Conservation (phyloP, 2,797 vertebrate genomes). For the Halcyon smyrnensis region DNA sequence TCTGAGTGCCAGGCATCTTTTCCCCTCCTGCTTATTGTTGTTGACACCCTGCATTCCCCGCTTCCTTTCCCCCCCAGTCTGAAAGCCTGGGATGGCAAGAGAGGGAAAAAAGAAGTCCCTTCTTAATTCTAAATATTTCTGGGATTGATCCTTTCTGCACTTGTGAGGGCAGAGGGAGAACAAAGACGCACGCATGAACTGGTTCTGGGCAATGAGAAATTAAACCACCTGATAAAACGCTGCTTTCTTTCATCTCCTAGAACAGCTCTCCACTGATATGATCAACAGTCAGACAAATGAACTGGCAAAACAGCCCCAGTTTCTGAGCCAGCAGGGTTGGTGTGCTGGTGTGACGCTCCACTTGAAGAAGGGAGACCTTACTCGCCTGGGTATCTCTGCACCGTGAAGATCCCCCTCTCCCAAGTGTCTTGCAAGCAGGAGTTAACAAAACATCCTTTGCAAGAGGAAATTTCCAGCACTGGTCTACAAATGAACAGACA, state of each 20-base stretch:
- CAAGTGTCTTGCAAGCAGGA: fast-evolving
- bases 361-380: neutral
- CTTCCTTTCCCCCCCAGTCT: neutral
- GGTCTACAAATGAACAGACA: neutral
- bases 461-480: neutral
- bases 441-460: fast-evolving
- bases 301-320: neutral
- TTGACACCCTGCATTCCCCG: conserved; percentile 39
- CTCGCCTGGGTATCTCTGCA: neutral
- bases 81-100: conserved; percentile 16
- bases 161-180: conserved; percentile 1
- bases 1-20: conserved; percentile 41
- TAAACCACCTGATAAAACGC: neutral
- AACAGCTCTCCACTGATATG: neutral
- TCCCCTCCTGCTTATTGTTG: conserved; percentile 37
- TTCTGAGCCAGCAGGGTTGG: neutral
- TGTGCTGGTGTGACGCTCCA: neutral
- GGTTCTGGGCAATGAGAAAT: conserved; percentile 34
- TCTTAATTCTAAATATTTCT: conserved; percentile 27
- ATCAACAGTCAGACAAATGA: neutral
- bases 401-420: neutral
- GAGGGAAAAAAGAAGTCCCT: neutral
- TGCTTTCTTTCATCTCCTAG: conserved; percentile 28
- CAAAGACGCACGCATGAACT: neutral
- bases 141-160: neutral